Conservation (phyloP, 2,888 invertebrate species). For the Cistogaster globosa region DNA sequence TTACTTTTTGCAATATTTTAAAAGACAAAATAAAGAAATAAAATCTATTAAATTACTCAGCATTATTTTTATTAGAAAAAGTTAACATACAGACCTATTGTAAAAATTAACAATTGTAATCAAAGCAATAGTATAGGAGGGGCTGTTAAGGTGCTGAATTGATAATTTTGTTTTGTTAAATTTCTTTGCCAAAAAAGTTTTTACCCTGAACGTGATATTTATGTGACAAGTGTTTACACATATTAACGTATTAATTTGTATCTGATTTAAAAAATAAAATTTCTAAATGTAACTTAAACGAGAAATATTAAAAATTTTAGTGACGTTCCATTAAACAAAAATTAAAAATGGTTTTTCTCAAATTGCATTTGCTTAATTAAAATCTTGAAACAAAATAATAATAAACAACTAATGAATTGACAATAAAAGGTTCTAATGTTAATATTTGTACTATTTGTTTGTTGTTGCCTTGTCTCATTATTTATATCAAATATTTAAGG, state of each 20-base stretch:
- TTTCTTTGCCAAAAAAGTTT: conserved; percentile 1
- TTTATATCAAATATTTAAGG: conserved; percentile 25
- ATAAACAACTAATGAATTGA: conserved; percentile 21
- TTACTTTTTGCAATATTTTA: too few relatives aligned
- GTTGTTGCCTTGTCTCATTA: background rate
- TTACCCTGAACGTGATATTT: conserved; percentile 49
- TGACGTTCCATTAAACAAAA: too few relatives aligned
- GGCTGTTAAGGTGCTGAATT: too few relatives aligned
- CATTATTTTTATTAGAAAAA: too few relatives aligned
- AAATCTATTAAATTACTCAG: too few relatives aligned
- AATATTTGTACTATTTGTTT: background rate
- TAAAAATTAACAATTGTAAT: too few relatives aligned
- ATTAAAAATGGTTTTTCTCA: background rate
- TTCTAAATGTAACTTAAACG: background rate
- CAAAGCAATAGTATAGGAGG: too few relatives aligned
- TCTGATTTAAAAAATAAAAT: background rate
- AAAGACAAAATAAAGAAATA: too few relatives aligned
- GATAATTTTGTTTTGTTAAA: too few relatives aligned
- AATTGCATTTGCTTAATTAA: background rate
- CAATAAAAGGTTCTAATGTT: background rate
- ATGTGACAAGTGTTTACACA: conserved; percentile 22
- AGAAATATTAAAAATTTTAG: too few relatives aligned
- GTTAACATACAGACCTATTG: too few relatives aligned
- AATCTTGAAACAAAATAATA: conserved; percentile 11
- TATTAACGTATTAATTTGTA: background rate